Conservation (phyloP, 2,797 vertebrate species). For the Crenichthys baileyi region DNA sequence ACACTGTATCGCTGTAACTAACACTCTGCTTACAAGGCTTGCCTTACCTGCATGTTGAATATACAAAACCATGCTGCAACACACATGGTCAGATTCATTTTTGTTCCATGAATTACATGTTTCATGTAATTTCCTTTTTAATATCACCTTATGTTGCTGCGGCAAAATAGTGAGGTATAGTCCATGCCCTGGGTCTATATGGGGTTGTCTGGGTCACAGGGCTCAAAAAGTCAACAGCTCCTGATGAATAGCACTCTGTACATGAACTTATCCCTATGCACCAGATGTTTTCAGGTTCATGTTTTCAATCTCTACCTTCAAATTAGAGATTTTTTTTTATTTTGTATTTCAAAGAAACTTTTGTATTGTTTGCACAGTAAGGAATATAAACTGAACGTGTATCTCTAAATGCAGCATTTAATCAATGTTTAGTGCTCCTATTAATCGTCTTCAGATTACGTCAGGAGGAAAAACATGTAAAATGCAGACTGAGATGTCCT, state of each 20-base stretch:
- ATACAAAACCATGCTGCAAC: not conserved
- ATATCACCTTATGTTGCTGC: conserved; percentile 32
- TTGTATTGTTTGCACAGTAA: not conserved
- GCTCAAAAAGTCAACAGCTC: conserved; percentile 52
- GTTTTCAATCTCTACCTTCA: not conserved
- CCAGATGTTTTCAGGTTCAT: not conserved
- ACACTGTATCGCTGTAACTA: not conserved
- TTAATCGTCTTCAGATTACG: not conserved
- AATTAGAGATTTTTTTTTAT: not conserved
- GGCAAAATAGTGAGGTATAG: conserved; percentile 43
- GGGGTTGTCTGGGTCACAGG: conserved; percentile 18
- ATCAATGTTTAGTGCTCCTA: not conserved
- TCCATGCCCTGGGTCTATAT: conserved; percentile 10
- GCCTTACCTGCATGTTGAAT: not conserved
- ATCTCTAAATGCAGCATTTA: not conserved
- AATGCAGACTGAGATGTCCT: not conserved
- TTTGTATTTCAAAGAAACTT: not conserved
- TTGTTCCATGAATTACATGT: not conserved
- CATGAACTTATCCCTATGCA: conserved; percentile 1
- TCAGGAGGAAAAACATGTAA: not conserved
- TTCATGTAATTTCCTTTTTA: conserved; percentile 28
- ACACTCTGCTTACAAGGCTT: not conserved
- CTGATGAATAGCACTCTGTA: conserved; percentile 44
- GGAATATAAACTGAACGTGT: not conserved
- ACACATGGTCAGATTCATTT: not conserved